Evolutionary conservation across 2,113 vertebrate species (phyloP).

Genomic region (Fregetta grallaria): DNA sequence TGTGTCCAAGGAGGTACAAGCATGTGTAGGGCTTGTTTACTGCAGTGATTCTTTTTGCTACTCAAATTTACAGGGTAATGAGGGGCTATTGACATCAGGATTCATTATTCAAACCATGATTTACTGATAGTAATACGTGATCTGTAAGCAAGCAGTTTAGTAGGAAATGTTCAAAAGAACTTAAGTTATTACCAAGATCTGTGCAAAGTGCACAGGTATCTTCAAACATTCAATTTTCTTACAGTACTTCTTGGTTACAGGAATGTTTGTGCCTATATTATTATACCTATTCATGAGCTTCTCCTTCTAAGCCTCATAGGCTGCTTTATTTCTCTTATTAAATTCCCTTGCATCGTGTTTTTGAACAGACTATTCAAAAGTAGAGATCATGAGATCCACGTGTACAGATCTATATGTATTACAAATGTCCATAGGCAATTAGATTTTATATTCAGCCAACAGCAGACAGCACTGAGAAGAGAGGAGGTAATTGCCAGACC

Average conservation of each 20-base stretch:
- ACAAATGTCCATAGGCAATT: fast-evolving
- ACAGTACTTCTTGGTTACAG: neutral
- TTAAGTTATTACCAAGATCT: neutral
- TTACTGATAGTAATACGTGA: neutral
- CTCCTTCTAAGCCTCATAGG: neutral
- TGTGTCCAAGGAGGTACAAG: neutral
- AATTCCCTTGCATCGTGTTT: neutral
- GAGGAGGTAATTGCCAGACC: neutral
- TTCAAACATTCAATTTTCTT: neutral
- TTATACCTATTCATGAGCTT: neutral
- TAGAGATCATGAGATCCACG: neutral
- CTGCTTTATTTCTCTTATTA: neutral
- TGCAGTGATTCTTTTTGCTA: neutral
- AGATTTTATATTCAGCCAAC: neutral
- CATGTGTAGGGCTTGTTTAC: neutral
- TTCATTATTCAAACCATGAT: neutral
- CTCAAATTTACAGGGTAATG: neutral
- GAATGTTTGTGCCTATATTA: neutral
- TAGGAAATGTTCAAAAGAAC: neutral
- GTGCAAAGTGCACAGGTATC: neutral
- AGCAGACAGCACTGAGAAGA: neutral
- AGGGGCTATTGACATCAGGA: neutral
- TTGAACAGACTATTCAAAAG: neutral
- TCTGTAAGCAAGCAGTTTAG: neutral
- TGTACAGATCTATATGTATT: neutral